These are phyloP conservation scores for Pseudoips prasinana DNA, from an alignment of 2,888 invertebrate species.

Conservation along the genomic window DNA sequence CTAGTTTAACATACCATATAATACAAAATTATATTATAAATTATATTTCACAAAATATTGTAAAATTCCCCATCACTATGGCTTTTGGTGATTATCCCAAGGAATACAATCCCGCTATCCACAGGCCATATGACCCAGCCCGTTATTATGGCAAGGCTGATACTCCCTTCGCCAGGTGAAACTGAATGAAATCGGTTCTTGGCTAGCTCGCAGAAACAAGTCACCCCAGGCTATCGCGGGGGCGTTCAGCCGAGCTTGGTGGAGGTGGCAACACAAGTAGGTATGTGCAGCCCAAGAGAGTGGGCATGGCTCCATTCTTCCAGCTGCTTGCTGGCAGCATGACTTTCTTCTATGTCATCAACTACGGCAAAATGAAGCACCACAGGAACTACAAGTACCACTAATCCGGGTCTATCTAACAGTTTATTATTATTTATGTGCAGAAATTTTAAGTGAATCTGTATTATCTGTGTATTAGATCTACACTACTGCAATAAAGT, in stretches of 20 bases:
- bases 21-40: no score
- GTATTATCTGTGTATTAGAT: slow-evolving; percentile 40
- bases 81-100: slow-evolving; percentile 95
- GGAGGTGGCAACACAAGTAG: slow-evolving; percentile 97
- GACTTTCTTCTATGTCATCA: slow-evolving; percentile 90
- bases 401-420: slow-evolving; percentile 72
- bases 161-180: slow-evolving; percentile 94
- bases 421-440: slow-evolving; percentile 47
- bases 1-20: no score
- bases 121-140: slow-evolving; percentile 97
- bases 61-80: slow-evolving; percentile 71
- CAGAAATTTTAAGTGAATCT: slow-evolving; percentile 32
- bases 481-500: slow-evolving; percentile 47
- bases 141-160: slow-evolving; percentile 97
- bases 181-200: slow-evolving; percentile 89
- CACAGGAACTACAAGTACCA: slow-evolving; percentile 95
- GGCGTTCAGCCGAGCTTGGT: slow-evolving; percentile 90
- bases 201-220: slow-evolving; percentile 94
- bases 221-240: slow-evolving; percentile 84
- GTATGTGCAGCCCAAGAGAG: slow-evolving; percentile 89
- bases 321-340: slow-evolving; percentile 86
- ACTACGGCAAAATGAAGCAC: slow-evolving; percentile 89
- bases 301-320: slow-evolving; percentile 89
- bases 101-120: slow-evolving; percentile 93
- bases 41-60: slow-evolving; percentile 29